Conservation (phyloP, 2,888 invertebrate species). For the Anthophora plumipes region DNA sequence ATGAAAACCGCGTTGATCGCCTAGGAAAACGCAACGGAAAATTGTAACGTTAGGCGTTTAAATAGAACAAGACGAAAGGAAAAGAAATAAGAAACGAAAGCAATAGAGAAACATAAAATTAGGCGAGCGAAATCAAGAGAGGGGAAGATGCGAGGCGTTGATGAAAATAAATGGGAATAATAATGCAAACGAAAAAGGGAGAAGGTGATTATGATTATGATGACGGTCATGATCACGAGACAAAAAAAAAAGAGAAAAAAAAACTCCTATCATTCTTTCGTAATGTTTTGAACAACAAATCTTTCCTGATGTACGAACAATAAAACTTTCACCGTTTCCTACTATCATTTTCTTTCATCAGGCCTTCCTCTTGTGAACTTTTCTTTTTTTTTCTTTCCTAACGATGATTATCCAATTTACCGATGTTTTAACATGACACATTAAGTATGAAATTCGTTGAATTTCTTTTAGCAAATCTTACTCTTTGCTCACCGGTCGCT, state of each 20-base stretch:
- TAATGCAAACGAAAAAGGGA: neutral
- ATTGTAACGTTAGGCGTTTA: constrained; percentile 2
- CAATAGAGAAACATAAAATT: constrained; percentile 24
- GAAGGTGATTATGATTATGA: constrained; percentile 12
- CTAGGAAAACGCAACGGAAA: neutral
- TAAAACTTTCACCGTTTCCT: constrained; percentile 57
- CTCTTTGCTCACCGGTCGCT: neutral
- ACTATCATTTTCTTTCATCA: constrained; percentile 40
- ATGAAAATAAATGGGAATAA: neutral
- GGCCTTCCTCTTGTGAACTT: constrained; percentile 14
- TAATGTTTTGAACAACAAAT: constrained; percentile 29
- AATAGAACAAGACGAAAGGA: neutral
- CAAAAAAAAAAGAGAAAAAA: neutral
- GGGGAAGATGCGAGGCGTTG: neutral
- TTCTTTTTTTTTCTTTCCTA: constrained; percentile 13
- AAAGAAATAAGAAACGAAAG: neutral
- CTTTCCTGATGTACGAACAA: constrained; percentile 54
- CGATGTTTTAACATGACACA: neutral
- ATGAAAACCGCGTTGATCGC: neutral
- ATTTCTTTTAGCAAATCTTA: neutral
- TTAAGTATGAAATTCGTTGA: neutral
- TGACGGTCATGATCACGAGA: neutral
- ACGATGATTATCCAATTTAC: neutral
- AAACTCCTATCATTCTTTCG: constrained; percentile 40
- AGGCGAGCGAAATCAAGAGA: neutral